Percentiles rank a stretch among this genome's conserved stretches.
Evolutionary conservation across 1,140 invertebrate species (phyloP).

Genomic region (Tetramorium simillimum): DNA sequence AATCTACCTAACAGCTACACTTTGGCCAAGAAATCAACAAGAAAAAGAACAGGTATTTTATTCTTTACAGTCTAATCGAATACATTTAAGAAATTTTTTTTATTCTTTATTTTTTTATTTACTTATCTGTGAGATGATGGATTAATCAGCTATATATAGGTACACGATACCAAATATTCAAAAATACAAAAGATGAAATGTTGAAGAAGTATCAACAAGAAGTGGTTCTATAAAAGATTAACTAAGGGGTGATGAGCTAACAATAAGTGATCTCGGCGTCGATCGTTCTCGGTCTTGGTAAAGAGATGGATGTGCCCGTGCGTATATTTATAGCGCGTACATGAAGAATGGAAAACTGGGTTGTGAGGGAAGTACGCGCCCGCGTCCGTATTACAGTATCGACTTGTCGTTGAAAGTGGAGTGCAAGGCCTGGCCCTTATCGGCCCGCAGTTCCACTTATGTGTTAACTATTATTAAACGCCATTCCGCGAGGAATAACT

Average conservation of each 20-base stretch:
- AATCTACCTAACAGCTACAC: conserved; percentile 91
- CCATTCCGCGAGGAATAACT: conserved; percentile 30
- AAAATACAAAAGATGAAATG: not conserved
- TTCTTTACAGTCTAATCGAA: too few relatives aligned
- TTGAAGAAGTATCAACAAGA: not conserved
- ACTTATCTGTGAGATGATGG: not conserved
- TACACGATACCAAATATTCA: not conserved
- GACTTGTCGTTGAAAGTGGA: conserved; percentile 57
- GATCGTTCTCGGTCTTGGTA: conserved; percentile 42
- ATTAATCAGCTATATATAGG: not conserved
- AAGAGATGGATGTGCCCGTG: conserved; percentile 14
- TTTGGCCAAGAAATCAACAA: conserved; percentile 95
- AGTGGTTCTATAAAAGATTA: not conserved
- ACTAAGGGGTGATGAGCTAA: conserved; percentile 14
- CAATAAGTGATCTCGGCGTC: conserved; percentile 7
- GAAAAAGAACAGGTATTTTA: conserved; percentile 95
- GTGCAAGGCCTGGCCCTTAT: conserved; percentile 56
- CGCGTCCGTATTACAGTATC: conserved; percentile 58
- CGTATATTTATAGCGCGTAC: conserved; percentile 48
- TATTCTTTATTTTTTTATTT: not conserved
- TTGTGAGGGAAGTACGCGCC: conserved; percentile 45
- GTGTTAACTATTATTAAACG: conserved; percentile 52
- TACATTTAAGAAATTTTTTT: not conserved
- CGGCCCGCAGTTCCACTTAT: conserved; percentile 39
- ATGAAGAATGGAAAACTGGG: conserved; percentile 60